A percentile compares a stretch with the other conserved stretches of the same genome.
Conservation (phyloP, 2,113 vertebrate species). For the Rhynchopsitta pachyrhyncha region DNA sequence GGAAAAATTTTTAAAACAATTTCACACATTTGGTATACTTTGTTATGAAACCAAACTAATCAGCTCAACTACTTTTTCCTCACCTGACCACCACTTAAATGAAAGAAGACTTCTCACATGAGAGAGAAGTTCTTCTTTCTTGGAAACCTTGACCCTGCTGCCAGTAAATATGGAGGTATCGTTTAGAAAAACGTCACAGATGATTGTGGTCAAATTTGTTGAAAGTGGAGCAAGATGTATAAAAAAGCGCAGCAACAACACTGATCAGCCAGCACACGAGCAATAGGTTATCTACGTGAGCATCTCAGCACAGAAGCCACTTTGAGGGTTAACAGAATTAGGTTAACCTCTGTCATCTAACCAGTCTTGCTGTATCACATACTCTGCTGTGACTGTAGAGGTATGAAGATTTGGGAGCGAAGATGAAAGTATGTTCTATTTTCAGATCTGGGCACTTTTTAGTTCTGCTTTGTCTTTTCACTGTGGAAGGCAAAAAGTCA, state of each 20-base stretch:
- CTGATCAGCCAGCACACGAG: conserved; percentile 28
- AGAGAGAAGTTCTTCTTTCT: conserved; percentile 43
- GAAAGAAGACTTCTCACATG: conserved; percentile 29
- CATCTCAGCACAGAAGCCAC: conserved; percentile 24
- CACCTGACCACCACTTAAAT: conserved; percentile 34
- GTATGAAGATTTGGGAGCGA: not conserved
- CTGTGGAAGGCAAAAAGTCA: conserved; percentile 36
- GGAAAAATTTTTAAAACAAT: not conserved
- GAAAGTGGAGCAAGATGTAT: conserved; percentile 69
- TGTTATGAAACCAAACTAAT: not conserved
- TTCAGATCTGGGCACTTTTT: conserved; percentile 53
- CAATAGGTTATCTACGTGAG: conserved; percentile 50
- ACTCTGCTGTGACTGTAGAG: not conserved
- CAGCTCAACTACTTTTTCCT: conserved; percentile 18
- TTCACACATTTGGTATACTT: not conserved
- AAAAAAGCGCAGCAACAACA: conserved; percentile 51
- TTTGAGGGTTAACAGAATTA: conserved; percentile 66
- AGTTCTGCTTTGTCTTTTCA: conserved; percentile 56
- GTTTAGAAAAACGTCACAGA: conserved; percentile 54
- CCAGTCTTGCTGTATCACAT: conserved; percentile 3
- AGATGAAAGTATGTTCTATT: conserved; percentile 55
- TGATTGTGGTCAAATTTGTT: conserved; percentile 53
- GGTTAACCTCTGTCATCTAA: conserved; percentile 64
- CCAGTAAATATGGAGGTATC: conserved; percentile 62
- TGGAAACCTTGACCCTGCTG: conserved; percentile 46